Base-by-base conservation (phyloP, 2,888 invertebrate genomes). In the Caenorhabditis virilis region DNA sequence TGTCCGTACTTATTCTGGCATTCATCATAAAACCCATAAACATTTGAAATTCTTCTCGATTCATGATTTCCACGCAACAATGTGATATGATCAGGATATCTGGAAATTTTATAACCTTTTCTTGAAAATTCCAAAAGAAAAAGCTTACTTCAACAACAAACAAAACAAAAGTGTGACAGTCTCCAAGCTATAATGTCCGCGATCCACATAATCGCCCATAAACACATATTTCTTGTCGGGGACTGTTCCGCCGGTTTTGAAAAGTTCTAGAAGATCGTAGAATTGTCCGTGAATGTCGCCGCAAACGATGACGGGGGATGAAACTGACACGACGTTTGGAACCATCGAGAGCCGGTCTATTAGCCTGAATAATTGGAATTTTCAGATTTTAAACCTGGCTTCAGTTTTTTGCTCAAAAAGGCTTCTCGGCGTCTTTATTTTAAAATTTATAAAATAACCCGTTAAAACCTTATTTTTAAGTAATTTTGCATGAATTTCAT, bases 1-100 rank as follows among this genome's bases (percentile, higher is more conserved):
- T 98, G 97, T 27, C 98, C 98, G 87, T 99, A 99, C 87, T 99
- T 99, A 76, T 90, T 93, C 84, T 94, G 90, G 86, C 98, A 99
- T 85, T 99, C 98, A 87, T 99, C 90, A 89, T 80, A 80, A 56
- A 84, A 83, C 0, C 83, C 83, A 69, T 83, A 83, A 23, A 77
- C 95, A 87, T 95, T 94, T 62, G 98, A 98, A 73, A 98, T 97
- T 87, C 95, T 95, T 76, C 97, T 88, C 64, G 95, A 95, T 87
- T 98, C 98, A 85, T 98, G 98, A 85, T 98, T 98, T 61, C 98
- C 98, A 82, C 98, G 87, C 45, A 99, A 87, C 69, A 99, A 87
- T 22, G 94, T 91, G 80, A 99, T 95, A 84, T 91, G 91, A 72
- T 88, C 87, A 78, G 92, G 91, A 88, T 84, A 87, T 84, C 91